Conservation (phyloP, 2,888 invertebrate species). For the Zonitis immaculata region DNA sequence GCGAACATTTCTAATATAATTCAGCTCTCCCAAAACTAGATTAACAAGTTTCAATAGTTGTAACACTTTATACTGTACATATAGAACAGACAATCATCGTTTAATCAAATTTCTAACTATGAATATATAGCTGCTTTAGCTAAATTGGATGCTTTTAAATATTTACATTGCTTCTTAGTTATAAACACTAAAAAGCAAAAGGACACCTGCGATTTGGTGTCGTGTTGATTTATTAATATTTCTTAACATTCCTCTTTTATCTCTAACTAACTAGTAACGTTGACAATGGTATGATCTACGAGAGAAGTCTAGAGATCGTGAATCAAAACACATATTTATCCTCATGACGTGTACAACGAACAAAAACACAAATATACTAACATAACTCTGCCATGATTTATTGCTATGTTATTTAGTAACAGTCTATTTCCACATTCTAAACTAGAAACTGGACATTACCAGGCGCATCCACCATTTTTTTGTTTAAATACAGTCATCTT, state of each 20-base stretch:
- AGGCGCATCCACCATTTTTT: not conserved
- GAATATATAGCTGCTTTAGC: too few species aligned
- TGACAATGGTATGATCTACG: conserved; percentile 30
- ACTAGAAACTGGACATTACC: not conserved
- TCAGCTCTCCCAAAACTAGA: conserved; percentile 1
- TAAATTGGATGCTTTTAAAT: conserved; percentile 26
- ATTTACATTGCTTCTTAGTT: conserved; percentile 24
- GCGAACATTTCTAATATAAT: conserved; percentile 17
- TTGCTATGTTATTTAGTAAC: conserved; percentile 30
- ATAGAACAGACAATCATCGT: not conserved
- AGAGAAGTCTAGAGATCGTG: conserved; percentile 28
- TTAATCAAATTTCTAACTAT: not conserved
- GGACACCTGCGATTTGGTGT: conserved; percentile 38
- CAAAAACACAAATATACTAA: conserved; percentile 27
- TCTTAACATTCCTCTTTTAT: conserved; percentile 29
- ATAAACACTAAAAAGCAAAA: conserved; percentile 1
- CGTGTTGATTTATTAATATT: conserved; percentile 38
- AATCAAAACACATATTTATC: conserved; percentile 34
- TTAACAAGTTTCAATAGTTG: not conserved
- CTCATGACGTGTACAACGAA: conserved; percentile 25
- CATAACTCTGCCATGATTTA: conserved; percentile 31
- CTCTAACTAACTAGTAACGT: conserved; percentile 8
- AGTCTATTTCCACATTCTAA: conserved; percentile 7
- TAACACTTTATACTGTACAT: not conserved
- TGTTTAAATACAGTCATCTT: too few species aligned